phyloP scores from a whole-genome alignment of 2,797 vertebrate species.

The Alca torda region DNA sequence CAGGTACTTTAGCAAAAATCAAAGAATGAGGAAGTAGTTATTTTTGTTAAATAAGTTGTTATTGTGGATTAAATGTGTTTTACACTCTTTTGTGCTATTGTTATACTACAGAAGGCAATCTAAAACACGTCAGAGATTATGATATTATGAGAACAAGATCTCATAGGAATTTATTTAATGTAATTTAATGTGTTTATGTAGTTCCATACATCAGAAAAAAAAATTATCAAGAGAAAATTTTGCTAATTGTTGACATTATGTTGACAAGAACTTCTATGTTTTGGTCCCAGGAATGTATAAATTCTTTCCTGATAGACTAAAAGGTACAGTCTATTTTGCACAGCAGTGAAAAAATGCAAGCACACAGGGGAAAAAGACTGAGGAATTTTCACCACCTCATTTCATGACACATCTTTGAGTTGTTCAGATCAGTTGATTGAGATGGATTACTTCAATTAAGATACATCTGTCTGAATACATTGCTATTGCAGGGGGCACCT shows the following conservation, averaged over 20 bases:
- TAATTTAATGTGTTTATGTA: not conserved
- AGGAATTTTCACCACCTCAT: not conserved
- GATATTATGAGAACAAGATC: not conserved
- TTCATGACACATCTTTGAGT: not conserved
- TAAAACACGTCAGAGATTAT: not conserved
- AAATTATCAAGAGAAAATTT: not conserved
- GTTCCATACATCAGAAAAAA: not conserved
- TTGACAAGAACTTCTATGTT: not conserved
- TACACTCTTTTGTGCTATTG: not conserved
- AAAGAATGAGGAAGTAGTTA: not conserved
- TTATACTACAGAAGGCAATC: not conserved
- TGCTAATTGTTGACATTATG: not conserved
- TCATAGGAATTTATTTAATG: not conserved
- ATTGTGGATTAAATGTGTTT: not conserved
- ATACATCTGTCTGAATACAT: not conserved
- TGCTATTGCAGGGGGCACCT: not conserved
- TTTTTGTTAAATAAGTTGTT: not conserved
- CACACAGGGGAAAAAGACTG: not conserved
- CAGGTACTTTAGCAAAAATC: not conserved
- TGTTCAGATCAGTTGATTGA: not conserved
- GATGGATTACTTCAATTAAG: constrained; percentile 33
- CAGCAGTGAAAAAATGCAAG: not conserved
- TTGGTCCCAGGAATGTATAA: not conserved
- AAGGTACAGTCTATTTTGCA: not conserved
- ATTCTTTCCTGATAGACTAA: not conserved